A percentile compares a stretch with the other conserved stretches of the same genome.
Conservation (phyloP, 2,797 vertebrate species). For the Scolopax bukidnonensis region DNA sequence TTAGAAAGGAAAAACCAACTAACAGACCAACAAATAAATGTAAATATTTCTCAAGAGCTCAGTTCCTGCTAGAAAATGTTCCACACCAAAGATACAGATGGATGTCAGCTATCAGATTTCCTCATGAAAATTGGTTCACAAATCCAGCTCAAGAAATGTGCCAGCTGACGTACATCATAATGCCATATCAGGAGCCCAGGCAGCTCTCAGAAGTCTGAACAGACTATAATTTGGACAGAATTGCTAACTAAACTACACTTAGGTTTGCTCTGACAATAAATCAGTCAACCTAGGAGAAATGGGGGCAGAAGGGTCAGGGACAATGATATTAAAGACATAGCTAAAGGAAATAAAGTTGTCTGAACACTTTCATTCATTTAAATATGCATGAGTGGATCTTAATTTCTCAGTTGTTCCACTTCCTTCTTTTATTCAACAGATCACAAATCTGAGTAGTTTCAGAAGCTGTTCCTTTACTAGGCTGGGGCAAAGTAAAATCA, state of each 20-base stretch:
- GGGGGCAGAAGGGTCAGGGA: accelerated
- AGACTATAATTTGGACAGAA: neutral
- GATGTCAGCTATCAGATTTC: neutral
- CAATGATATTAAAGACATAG: neutral
- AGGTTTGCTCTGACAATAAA: neutral
- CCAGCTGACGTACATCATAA: neutral
- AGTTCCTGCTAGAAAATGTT: neutral
- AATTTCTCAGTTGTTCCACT: neutral
- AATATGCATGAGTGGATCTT: accelerated
- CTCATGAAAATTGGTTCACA: neutral
- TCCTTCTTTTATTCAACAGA: neutral
- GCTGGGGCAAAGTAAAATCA: neutral
- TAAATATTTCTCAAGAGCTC: neutral
- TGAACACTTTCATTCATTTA: neutral
- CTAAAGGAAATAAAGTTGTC: neutral
- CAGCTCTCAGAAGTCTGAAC: neutral
- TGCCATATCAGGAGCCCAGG: neutral
- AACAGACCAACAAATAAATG: neutral
- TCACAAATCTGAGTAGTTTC: neutral
- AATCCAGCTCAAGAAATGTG: neutral
- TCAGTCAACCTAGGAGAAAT: neutral
- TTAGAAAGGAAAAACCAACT: neutral
- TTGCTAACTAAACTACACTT: neutral
- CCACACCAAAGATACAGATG: neutral
- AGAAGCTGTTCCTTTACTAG: neutral